Percentiles rank a stretch among this genome's conserved stretches.
phyloP scores from a whole-genome alignment of 2,888 invertebrate genomes.

The Agrochola circellaris region DNA sequence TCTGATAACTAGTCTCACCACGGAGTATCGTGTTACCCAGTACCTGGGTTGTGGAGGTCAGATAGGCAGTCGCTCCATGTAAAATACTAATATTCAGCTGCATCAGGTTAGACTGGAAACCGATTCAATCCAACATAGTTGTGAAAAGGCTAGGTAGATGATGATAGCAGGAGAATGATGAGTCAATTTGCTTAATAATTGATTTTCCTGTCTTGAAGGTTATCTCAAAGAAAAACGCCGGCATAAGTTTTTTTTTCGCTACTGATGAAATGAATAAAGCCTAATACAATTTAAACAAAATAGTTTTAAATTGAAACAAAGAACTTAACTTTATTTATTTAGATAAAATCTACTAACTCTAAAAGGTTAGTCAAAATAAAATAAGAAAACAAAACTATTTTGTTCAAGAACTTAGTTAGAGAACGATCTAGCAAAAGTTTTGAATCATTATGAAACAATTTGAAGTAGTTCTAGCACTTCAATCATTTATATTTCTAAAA shows the following conservation, averaged over 20 bases:
- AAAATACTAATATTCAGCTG: too few species aligned
- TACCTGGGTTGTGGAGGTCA: too few species aligned
- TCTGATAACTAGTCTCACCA: too few species aligned
- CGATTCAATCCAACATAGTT: too few species aligned
- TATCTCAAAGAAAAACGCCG: not conserved
- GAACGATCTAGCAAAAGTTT: conserved; percentile 37
- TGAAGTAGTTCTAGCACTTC: conserved; percentile 17
- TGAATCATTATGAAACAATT: conserved; percentile 39
- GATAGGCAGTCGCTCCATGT: too few species aligned
- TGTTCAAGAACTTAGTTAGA: conserved; percentile 38
- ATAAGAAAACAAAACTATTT: conserved; percentile 39
- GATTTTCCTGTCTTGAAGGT: not conserved
- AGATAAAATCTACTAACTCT: conserved; percentile 21
- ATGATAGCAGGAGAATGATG: not conserved
- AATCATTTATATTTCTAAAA: conserved; percentile 22
- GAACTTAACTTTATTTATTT: conserved; percentile 18
- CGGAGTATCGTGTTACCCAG: too few species aligned
- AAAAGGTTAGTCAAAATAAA: conserved; percentile 27
- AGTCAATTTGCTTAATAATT: not conserved
- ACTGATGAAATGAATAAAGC: not conserved
- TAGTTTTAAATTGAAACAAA: conserved; percentile 22
- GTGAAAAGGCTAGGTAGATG: too few species aligned
- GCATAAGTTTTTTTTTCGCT: not conserved
- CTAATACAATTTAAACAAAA: conserved; percentile 10
- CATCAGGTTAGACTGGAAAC: too few species aligned